A percentile compares a stretch with the other conserved stretches of the same genome.
phyloP scores from a whole-genome alignment of 1,140 invertebrate genomes.

The Heliconius nattereri region DNA sequence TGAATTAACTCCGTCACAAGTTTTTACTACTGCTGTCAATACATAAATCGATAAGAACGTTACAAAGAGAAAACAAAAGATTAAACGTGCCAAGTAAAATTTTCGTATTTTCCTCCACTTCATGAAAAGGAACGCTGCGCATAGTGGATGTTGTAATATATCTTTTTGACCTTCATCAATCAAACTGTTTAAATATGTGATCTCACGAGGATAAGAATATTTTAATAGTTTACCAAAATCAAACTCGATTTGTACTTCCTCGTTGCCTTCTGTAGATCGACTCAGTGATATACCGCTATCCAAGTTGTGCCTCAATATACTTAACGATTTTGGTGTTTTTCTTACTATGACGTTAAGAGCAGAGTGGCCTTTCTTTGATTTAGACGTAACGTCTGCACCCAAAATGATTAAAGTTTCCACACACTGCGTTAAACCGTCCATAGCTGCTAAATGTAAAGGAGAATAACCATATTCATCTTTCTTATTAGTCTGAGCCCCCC shows the following conservation, averaged over 20 bases:
- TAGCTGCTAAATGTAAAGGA: conserved; percentile 85
- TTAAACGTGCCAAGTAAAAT: conserved; percentile 83
- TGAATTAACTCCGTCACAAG: conserved; percentile 67
- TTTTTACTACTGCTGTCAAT: conserved; percentile 80
- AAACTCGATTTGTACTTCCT: conserved; percentile 83
- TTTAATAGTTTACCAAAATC: conserved; percentile 83
- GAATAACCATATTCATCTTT: conserved; percentile 86
- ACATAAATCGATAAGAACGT: conserved; percentile 83
- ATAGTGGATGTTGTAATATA: conserved; percentile 83
- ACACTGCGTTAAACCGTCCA: conserved; percentile 83
- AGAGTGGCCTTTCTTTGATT: conserved; percentile 83
- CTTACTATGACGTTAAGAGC: conserved; percentile 84
- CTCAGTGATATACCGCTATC: conserved; percentile 82
- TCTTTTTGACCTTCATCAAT: conserved; percentile 83
- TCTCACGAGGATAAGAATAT: conserved; percentile 82
- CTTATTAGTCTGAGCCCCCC: conserved; percentile 81
- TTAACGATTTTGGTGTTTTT: conserved; percentile 83
- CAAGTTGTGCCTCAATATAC: conserved; percentile 81
- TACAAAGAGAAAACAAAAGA: conserved; percentile 84
- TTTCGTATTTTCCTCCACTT: conserved; percentile 86
- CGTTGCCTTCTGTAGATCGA: conserved; percentile 80
- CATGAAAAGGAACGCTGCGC: conserved; percentile 83
- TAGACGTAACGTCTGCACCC: conserved; percentile 85
- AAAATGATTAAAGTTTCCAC: conserved; percentile 84
- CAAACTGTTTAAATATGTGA: conserved; percentile 83